Conservation (phyloP, 2,888 invertebrate species). For the Maniola hyperantus region DNA sequence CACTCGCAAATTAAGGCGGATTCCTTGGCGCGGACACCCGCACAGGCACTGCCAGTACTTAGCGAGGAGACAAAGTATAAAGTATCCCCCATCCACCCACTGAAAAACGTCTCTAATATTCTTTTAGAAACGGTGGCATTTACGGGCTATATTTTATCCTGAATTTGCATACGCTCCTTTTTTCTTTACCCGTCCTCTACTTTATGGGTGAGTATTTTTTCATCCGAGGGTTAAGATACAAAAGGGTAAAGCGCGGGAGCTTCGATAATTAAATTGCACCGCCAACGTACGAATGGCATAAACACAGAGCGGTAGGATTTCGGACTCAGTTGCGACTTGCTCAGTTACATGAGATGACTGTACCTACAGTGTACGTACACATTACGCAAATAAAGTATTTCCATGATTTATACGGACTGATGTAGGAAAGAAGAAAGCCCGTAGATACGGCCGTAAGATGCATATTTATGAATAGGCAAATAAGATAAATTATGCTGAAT, state of each 20-base stretch:
- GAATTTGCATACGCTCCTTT: conserved; percentile 84
- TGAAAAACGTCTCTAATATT: conserved; percentile 84
- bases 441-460: too few species aligned
- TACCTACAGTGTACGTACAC: too few species aligned
- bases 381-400: neutral
- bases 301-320: conserved; percentile 27
- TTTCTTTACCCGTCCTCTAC: conserved; percentile 81
- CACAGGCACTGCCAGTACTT: conserved; percentile 70
- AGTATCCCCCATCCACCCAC: conserved; percentile 79
- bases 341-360: neutral
- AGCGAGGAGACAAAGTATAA: conserved; percentile 81
- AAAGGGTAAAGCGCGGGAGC: conserved; percentile 81
- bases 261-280: conserved; percentile 81
- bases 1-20: conserved; percentile 78
- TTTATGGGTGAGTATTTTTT: conserved; percentile 83
- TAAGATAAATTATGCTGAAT: too few species aligned
- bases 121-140: conserved; percentile 84
- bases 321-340: neutral
- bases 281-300: conserved; percentile 28
- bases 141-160: conserved; percentile 84
- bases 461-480: too few species aligned
- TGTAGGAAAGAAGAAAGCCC: too few species aligned
- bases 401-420: neutral
- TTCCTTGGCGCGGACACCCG: conserved; percentile 71
- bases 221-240: conserved; percentile 82